Conservation (phyloP, 2,797 vertebrate species). For the Merluccius polli region DNA sequence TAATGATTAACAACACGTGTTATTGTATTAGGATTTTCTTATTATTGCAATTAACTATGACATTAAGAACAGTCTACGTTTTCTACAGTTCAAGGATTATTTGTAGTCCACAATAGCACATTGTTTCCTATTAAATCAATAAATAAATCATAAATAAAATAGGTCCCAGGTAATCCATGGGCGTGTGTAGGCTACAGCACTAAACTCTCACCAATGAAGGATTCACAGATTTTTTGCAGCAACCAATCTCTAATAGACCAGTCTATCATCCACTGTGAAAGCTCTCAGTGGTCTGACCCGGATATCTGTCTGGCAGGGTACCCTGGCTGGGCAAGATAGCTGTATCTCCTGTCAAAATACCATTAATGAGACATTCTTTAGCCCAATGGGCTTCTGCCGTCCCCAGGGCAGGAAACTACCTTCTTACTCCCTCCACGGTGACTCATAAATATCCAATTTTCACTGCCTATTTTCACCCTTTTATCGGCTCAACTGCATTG, state of each 20-base stretch:
- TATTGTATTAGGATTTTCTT: background rate
- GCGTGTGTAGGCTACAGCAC: slow-evolving; percentile 19
- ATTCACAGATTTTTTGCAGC: slow-evolving; percentile 30
- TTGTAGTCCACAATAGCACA: background rate
- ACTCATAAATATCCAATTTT: background rate
- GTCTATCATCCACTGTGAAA: slow-evolving; percentile 50
- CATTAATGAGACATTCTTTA: slow-evolving; percentile 45
- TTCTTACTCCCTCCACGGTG: slow-evolving; percentile 13
- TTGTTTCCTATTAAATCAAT: background rate
- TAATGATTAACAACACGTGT: background rate
- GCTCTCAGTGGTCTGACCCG: slow-evolving; percentile 53
- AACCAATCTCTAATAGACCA: slow-evolving; percentile 45
- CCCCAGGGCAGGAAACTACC: slow-evolving; percentile 18
- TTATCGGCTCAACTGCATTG: background rate
- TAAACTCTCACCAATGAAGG: slow-evolving; percentile 28
- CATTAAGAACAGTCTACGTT: background rate
- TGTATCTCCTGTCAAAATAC: slow-evolving; percentile 45
- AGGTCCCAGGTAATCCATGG: slow-evolving; percentile 16
- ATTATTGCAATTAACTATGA: background rate
- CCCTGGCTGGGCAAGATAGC: slow-evolving; percentile 48
- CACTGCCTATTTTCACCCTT: background rate
- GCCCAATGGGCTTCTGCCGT: slow-evolving; percentile 30
- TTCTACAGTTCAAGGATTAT: background rate
- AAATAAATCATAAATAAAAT: slow-evolving; percentile 5
- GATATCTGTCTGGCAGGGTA: slow-evolving; percentile 52